Conservation (phyloP, 2,888 invertebrate species). For the Drosophila fungiperda region DNA sequence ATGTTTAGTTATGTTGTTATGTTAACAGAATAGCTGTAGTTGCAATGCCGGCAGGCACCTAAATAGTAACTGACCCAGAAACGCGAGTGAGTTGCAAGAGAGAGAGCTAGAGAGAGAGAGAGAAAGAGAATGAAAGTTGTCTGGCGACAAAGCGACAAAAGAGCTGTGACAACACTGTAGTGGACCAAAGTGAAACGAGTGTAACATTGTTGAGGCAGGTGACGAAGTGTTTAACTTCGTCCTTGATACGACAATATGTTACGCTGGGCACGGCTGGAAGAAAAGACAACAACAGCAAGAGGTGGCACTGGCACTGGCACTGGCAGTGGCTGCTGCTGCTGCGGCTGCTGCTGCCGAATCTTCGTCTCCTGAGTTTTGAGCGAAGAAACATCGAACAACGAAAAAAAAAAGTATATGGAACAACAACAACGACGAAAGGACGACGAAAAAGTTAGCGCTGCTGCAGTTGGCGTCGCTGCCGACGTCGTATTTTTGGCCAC, state of each 20-base stretch:
- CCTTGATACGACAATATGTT: conserved; percentile 81
- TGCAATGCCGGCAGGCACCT: conserved; percentile 7
- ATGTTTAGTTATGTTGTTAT: neutral
- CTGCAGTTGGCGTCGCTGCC: conserved; percentile 29
- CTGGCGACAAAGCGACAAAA: conserved; percentile 73
- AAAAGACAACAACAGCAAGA: conserved; percentile 8
- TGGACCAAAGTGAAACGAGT: conserved; percentile 24
- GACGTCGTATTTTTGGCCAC: conserved; percentile 22
- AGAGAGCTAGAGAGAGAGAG: neutral
- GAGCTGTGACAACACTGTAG: conserved; percentile 35
- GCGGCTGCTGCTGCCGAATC: conserved; percentile 43
- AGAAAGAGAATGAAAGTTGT: neutral
- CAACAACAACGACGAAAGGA: conserved; percentile 13
- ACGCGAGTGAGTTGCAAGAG: conserved; percentile 41
- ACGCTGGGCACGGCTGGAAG: conserved; percentile 44
- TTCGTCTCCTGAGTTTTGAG: conserved; percentile 57
- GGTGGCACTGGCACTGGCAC: conserved; percentile 32
- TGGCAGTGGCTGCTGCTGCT: conserved; percentile 6
- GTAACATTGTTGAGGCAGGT: conserved; percentile 49
- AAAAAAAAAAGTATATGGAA: neutral
- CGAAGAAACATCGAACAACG: conserved; percentile 47
- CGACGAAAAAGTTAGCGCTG: conserved; percentile 33
- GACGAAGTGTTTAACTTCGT: conserved; percentile 77
- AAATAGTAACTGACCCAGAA: conserved; percentile 55
- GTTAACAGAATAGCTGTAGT: neutral